Base-by-base conservation (phyloP, 2,113 vertebrate genomes). In the Columba janthina region DNA sequence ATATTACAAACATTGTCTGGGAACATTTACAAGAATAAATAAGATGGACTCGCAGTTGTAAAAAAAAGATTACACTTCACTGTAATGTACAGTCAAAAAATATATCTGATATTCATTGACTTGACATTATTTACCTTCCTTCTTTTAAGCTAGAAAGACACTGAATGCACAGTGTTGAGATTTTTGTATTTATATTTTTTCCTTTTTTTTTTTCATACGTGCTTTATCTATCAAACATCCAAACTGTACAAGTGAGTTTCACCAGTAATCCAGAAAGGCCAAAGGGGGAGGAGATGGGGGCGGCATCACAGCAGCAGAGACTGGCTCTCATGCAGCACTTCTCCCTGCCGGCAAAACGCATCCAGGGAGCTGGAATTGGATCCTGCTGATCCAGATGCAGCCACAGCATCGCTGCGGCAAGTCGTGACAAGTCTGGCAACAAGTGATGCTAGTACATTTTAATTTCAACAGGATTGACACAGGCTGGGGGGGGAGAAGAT, bases 21-120 rank as follows among this genome's bases (percentile, higher is more conserved):
- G 98, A 97, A 98, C 98, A 98, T 98, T 98, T 98, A 98, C 97
- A 98, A 98, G 98, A 98, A 98, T 98, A 98, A 98, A 98, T 98
- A 98, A 98, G 98, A 98, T 98, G 98, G 97, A 98, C 98, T 98
- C 88, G 98, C 97, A 98, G 98, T 98, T 98, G 97, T 98, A 98
- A 98, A 98, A 98, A 98, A 97, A 97, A 98, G 97, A 97, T 98
- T 98, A 98, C 98, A 98, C 97, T 94, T 98, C 98, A 98, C 98
- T 98, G 97, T 98, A 98, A 98, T 98, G 98, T 98, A 98, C 97
- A 98, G 98, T 98, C 98, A 98, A 98, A 98, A 98, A 98, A 98
- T 98, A 98, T 98, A 98, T 98, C 98, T 98, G 97, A 98, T 98
- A 98, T 98, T 98, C 97, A 98, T 98, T 98, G 98, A 98, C 98